phyloP scores from a whole-genome alignment of 2,888 invertebrate genomes.

The Ectemnius continuus region DNA sequence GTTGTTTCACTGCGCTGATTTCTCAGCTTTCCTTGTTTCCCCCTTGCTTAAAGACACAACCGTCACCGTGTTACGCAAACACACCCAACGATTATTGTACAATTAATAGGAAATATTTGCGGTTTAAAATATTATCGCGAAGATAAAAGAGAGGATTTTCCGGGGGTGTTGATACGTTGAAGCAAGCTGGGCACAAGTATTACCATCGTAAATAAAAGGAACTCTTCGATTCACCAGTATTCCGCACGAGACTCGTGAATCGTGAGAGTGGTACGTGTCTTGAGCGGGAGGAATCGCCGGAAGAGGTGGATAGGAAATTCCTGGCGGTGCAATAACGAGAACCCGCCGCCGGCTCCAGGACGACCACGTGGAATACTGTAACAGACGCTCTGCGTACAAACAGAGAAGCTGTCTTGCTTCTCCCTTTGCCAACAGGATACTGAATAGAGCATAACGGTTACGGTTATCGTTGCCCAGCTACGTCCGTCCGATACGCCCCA shows the following conservation, averaged over 20 bases:
- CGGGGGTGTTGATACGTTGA: no score
- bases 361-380: conserved; percentile 46
- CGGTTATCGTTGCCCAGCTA: conserved; percentile 67
- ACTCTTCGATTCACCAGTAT: no score
- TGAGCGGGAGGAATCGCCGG: no score
- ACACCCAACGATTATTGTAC: no score
- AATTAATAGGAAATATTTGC: no score
- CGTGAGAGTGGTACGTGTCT: no score
- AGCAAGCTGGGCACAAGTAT: no score
- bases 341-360: conserved; percentile 1
- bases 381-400: conserved; percentile 41
- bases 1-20: conserved; percentile 6
- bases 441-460: conserved; percentile 67
- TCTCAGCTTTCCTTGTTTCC: neutral
- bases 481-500: conserved; percentile 59
- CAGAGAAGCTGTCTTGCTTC: no score
- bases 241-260: no score
- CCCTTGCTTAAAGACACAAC: conserved; percentile 5
- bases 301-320: conserved; percentile 41
- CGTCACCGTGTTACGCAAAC: neutral
- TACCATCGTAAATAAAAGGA: no score
- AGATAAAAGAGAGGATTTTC: no score
- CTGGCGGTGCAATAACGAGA: conserved; percentile 58
- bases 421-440: conserved; percentile 36
- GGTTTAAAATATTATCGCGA: no score